Evolutionary conservation across 2,888 invertebrate species (phyloP), one percentile per base, ranked within the genome.

Genomic region (Nemurella pictetii): DNA sequence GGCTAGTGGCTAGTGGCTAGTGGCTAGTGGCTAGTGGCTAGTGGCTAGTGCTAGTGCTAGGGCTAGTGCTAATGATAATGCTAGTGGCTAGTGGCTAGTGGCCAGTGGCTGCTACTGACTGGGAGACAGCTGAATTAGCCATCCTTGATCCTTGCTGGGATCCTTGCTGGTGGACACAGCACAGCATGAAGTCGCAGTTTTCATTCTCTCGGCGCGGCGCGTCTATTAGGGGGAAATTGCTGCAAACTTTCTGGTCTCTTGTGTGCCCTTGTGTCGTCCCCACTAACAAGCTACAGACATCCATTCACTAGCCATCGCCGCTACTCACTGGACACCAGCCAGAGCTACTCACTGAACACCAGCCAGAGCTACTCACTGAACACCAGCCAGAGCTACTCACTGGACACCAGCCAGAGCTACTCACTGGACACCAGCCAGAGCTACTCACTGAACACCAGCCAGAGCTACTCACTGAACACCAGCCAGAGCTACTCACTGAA

Each of bases 161-260:
- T 20, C 20, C n/a, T 74, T n/a, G 74, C 9, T 55, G 55, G 55
- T 55, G 75, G 12, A 5, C 75, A 28, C 12, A 75, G 15, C 75
- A 2, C 25, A 26, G 20, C 12, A 55, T 7, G 2, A 12, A 55
- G 55, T 2, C 55, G 12, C 35, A 7, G 35, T 55, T 20, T 20
- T 55, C 55, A 20, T 55, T 12, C 55, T 29, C 29, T 28, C n/a
- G n/a, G n/a, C 82, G 55, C 72, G 36, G 26, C 81, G 29, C 26
- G 72, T 82, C 82, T 72, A 82, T 82, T 82, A 82, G 72, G 82
- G 26, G 72, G 82, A 72, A 82, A 82, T 82, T 72, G 82, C 82
- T 55, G 82, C 25, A 82, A 82, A 82, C 72, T 82, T 78, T 82
- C 82, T 55, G 72, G 72, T 82, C 82, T 82, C 82, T 28, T 26